Percentiles rank a stretch among this genome's conserved stretches.
Conservation (phyloP, 1,140 invertebrate genomes). For the Trachymyrmex septentrionalis region DNA sequence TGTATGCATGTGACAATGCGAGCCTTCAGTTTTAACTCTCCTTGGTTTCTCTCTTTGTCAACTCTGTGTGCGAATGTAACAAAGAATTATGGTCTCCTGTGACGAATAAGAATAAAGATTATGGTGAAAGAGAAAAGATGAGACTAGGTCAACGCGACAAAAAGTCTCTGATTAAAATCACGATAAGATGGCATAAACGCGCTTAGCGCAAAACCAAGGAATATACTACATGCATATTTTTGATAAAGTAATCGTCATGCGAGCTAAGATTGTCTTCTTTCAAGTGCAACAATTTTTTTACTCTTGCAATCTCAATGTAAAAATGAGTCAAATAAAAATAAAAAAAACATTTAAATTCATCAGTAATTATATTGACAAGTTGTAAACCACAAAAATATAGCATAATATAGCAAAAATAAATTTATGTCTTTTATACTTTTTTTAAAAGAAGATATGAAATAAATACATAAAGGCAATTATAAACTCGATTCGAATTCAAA, state of each 20-base stretch:
- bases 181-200: constrained; percentile 5
- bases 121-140: constrained; percentile 62
- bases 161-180: constrained; percentile 75
- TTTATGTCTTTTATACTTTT: background rate
- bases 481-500: background rate
- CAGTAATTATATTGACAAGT: background rate
- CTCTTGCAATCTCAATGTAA: background rate
- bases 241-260: constrained; percentile 18
- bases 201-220: constrained; percentile 13
- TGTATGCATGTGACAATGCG: constrained; percentile 55
- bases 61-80: constrained; percentile 47
- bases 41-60: constrained; percentile 32
- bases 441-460: background rate
- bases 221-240: constrained; percentile 47
- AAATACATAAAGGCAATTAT: background rate
- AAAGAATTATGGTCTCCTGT: constrained; percentile 65
- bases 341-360: background rate
- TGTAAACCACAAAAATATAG: background rate
- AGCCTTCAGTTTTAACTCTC: background rate
- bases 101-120: constrained; percentile 69
- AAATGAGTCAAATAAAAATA: background rate
- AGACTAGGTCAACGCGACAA: constrained; percentile 69
- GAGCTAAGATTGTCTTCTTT: background rate
- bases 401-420: background rate
- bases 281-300: background rate